Conservation (phyloP, 2,888 invertebrate genomes). For the Ectropis crepuscularia region DNA sequence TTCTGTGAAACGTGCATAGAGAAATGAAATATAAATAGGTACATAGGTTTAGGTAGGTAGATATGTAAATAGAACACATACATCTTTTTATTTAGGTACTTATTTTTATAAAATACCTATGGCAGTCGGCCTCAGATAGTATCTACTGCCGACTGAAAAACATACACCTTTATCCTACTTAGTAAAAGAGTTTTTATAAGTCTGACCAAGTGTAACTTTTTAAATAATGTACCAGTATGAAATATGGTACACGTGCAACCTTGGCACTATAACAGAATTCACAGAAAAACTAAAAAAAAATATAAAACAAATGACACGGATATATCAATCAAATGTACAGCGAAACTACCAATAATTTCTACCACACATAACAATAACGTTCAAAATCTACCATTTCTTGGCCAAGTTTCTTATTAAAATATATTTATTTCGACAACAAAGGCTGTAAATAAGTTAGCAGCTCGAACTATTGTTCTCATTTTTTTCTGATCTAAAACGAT, state of each 20-base stretch:
- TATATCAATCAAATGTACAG: constrained; percentile 41
- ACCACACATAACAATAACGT: constrained; percentile 34
- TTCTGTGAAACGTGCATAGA: too few species aligned
- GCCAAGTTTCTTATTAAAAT: constrained; percentile 27
- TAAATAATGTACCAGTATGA: constrained; percentile 25
- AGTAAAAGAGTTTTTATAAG: too few species aligned
- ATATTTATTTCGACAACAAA: constrained; percentile 34
- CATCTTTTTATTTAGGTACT: too few species aligned
- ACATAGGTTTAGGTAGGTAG: too few species aligned
- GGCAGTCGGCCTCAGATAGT: too few species aligned
- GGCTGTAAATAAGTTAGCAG: constrained; percentile 52
- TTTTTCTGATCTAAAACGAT: constrained; percentile 45
- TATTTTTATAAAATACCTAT: too few species aligned
- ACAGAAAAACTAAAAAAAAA: constrained; percentile 5
- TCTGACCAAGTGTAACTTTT: too few species aligned
- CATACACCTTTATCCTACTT: too few species aligned
- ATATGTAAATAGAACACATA: too few species aligned
- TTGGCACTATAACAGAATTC: constrained; percentile 31
- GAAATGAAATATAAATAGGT: too few species aligned
- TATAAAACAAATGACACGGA: constrained; percentile 23
- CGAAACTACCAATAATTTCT: constrained; percentile 33
- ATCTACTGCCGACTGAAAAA: too few species aligned
- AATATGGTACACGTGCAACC: constrained; percentile 33
- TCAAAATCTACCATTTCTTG: constrained; percentile 26
- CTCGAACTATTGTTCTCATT: constrained; percentile 46